Percentiles rank a stretch among this genome's conserved stretches.
Conservation (phyloP, 2,888 invertebrate genomes). For the Stenolophus ochropezus region DNA sequence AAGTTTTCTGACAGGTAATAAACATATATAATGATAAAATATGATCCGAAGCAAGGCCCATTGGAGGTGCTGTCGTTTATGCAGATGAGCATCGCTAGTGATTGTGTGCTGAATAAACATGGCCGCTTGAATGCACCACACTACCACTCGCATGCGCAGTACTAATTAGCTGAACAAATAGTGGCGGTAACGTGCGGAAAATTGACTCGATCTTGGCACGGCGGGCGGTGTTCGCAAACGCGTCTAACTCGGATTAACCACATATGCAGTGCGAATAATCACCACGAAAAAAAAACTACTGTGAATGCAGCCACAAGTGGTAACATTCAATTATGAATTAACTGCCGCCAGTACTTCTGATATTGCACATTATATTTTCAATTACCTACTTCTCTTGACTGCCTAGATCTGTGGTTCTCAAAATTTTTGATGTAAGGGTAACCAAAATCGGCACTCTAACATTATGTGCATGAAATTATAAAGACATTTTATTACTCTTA, state of each 20-base stretch:
- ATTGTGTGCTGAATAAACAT: conserved; percentile 25
- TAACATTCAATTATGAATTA: no score
- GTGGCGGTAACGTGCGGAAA: conserved; percentile 24
- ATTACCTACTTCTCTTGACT: no score
- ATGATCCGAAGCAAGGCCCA: conserved; percentile 13
- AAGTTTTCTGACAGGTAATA: conserved; percentile 49
- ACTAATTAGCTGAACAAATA: conserved; percentile 43
- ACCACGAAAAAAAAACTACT: background rate
- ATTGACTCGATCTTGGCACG: conserved; percentile 4
- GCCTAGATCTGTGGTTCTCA: no score
- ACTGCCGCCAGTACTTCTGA: no score
- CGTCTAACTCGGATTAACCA: background rate
- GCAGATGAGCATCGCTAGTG: conserved; percentile 30
- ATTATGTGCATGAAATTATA: no score
- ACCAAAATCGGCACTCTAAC: no score
- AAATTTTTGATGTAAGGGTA: no score
- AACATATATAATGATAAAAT: conserved; percentile 56
- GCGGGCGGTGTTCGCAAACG: background rate
- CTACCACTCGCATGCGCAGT: conserved; percentile 17
- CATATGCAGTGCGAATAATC: background rate
- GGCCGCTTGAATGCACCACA: conserved; percentile 16
- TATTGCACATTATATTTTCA: no score
- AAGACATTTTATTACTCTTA: no score
- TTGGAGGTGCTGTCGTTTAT: conserved; percentile 36
- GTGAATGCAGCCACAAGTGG: no score